Evolutionary conservation across 2,797 vertebrate species (phyloP).

Genomic region (Xiphorhynchus erythropygius): DNA sequence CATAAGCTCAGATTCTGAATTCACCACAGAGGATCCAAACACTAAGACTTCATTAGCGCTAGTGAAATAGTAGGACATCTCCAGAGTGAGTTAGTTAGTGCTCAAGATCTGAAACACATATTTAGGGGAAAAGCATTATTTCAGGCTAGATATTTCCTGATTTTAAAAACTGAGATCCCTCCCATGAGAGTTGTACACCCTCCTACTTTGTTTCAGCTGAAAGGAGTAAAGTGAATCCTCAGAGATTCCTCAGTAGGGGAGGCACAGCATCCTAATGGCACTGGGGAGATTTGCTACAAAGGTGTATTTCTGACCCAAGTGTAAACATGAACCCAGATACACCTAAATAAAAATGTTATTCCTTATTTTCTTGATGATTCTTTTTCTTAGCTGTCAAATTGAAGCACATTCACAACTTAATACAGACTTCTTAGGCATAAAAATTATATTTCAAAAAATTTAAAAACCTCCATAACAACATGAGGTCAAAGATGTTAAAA

Average conservation of each 20-base stretch:
- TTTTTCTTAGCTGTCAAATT: neutral
- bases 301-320: neutral
- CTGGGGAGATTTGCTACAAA: neutral
- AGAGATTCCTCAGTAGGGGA: neutral
- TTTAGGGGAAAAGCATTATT: neutral
- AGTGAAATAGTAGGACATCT: neutral
- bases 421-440: neutral
- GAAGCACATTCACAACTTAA: neutral
- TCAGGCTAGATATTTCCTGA: neutral
- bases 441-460: neutral
- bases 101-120: neutral
- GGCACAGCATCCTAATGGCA: neutral
- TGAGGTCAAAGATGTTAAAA: neutral
- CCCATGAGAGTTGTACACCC: neutral
- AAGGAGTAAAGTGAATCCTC: neutral
- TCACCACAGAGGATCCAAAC: neutral
- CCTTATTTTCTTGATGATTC: neutral
- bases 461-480: neutral
- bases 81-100: neutral
- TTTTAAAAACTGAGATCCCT: neutral
- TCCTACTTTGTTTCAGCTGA: neutral
- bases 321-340: neutral
- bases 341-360: neutral
- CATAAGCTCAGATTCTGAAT: neutral
- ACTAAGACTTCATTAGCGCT: neutral